These are phyloP conservation scores for Craterocephalus amniculus DNA, from an alignment of 2,797 vertebrate genomes.

Conservation along the genomic window DNA sequence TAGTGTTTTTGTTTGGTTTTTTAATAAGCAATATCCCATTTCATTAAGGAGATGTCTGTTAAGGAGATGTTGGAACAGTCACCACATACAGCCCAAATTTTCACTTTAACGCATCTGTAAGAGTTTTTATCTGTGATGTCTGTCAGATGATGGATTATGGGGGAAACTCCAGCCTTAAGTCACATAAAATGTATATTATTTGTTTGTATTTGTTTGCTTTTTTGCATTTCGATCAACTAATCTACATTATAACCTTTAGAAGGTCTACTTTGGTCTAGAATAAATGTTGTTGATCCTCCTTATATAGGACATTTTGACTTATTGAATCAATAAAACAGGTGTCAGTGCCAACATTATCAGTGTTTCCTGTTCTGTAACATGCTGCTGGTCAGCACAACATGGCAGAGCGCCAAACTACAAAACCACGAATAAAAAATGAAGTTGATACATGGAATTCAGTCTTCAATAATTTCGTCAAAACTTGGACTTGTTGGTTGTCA, in stretches of 20 bases:
- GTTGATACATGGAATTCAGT: not conserved
- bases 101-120: not conserved
- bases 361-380: not conserved
- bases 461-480: not conserved
- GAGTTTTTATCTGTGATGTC: conserved; percentile 17
- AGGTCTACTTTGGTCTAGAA: not conserved
- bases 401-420: too few species aligned
- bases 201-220: conserved; percentile 32
- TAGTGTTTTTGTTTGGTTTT: conserved; percentile 6
- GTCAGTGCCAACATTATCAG: conserved; percentile 8
- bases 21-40: not conserved
- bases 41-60: not conserved
- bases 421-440: too few species aligned
- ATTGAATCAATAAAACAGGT: conserved; percentile 1
- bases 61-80: not conserved
- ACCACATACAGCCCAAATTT: not conserved
- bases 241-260: conserved; percentile 12
- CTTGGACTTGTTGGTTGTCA: not conserved
- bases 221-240: conserved; percentile 11
- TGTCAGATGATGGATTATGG: conserved; percentile 40
- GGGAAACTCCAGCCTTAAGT: conserved; percentile 26
- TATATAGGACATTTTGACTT: conserved; percentile 5
- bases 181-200: conserved; percentile 38
- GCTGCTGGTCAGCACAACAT: too few species aligned
- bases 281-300: not conserved